Base-by-base conservation (phyloP, 2,113 vertebrate species). In the Phylloscopus trochilus region DNA sequence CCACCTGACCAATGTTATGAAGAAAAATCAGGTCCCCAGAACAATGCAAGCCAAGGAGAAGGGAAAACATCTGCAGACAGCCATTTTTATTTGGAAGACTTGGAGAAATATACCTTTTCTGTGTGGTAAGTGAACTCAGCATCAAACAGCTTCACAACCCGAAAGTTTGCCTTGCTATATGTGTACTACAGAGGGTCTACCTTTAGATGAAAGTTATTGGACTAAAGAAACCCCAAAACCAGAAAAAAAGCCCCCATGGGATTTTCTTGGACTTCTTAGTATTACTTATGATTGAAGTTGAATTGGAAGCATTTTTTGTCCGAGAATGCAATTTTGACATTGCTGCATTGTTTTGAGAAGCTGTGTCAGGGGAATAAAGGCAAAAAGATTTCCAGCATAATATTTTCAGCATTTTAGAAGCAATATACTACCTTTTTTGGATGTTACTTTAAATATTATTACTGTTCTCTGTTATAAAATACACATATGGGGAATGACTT, bases 61-160 rank as follows among this genome's bases (percentile, higher is more conserved):
- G 20, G 5, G 30, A 95, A 95, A 81, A 59, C 23, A 63, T 44
- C 37, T 60, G 66, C 72, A 60, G 67, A 75, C 33, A 79, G 9
- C 39, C 49, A 28, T 33, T 95, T 89, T 64, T 96, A 96, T 66
- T 56, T 97, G 70, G 97, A 98, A 41, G 97, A 98, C 39, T 76
- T 98, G 41, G 97, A 98, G 46, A 95, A 97, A 82, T 93, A 98
- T 7, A 95, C 47, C 21, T 97, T 97, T 94, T 98, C 98, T 89
- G 97, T 98, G 26, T 93, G 95, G 98, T 98, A 56, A 97, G 97
- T 84, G 44, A 68, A n/a, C 27, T 78, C 35, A 76, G 31, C 49
- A 81, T 31, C 52, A 63, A 68, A 66, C 27, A 87, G 7, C 43
- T 83, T 88, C 49, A 67, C 16, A 72, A 47, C 3, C 35, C 2